These are phyloP conservation scores for Emmelina monodactyla DNA, from an alignment of 2,888 invertebrate species.

Conservation along the genomic window DNA sequence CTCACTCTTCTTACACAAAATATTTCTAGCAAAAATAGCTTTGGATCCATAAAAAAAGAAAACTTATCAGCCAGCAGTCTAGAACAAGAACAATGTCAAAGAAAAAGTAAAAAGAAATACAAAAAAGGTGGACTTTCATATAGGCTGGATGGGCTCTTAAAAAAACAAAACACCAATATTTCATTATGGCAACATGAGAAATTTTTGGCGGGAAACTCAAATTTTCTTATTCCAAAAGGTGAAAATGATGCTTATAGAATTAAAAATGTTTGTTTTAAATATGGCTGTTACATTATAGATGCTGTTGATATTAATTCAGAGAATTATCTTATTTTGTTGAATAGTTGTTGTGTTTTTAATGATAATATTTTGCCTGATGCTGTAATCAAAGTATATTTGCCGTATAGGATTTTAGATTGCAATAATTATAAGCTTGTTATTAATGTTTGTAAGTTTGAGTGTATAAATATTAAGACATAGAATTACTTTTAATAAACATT, in stretches of 20 bases:
- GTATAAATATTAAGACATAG: slow-evolving; percentile 15
- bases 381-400: slow-evolving; percentile 39
- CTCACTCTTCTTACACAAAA: slow-evolving; percentile 24
- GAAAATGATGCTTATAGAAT: slow-evolving; percentile 31
- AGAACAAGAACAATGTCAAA: slow-evolving; percentile 13
- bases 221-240: slow-evolving; percentile 42
- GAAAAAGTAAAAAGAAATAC: slow-evolving; percentile 29
- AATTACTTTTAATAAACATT: neutral
- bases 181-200: slow-evolving; percentile 65
- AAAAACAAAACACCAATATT: slow-evolving; percentile 47
- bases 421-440: slow-evolving; percentile 29
- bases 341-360: slow-evolving; percentile 27
- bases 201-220: slow-evolving; percentile 48
- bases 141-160: slow-evolving; percentile 42
- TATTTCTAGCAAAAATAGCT: slow-evolving; percentile 15
- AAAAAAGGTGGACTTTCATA: slow-evolving; percentile 56
- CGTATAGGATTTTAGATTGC: slow-evolving; percentile 29
- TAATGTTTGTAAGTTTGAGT: slow-evolving; percentile 51
- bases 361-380: slow-evolving; percentile 22
- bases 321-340: slow-evolving; percentile 33
- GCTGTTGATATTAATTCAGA: slow-evolving; percentile 25
- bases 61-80: slow-evolving; percentile 9
- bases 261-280: slow-evolving; percentile 29
- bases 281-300: slow-evolving; percentile 37
- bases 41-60: slow-evolving; percentile 14